These are phyloP conservation scores for Scartelaos histophorus DNA, from an alignment of 2,113 vertebrate genomes.

Conservation along the genomic window DNA sequence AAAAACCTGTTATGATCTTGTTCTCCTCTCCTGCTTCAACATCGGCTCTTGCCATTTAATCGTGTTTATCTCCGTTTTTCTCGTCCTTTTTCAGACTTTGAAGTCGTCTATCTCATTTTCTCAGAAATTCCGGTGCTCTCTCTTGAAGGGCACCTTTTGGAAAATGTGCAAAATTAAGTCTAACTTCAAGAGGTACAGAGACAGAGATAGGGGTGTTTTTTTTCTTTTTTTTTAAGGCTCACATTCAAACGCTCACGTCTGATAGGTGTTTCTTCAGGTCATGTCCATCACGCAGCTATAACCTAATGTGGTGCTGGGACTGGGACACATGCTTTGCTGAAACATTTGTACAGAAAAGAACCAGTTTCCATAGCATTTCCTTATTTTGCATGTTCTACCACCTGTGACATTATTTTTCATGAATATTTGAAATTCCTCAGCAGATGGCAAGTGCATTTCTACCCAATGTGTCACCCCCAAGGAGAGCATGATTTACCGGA, in stretches of 20 bases:
- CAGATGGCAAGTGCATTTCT: neutral
- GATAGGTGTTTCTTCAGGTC: conserved; percentile 4
- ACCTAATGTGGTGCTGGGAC: neutral
- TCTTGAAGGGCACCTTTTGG: conserved; percentile 35
- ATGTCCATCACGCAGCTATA: neutral
- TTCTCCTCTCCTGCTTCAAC: conserved; percentile 29
- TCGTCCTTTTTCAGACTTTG: conserved; percentile 33
- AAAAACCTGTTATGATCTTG: conserved; percentile 32
- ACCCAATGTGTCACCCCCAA: too few species aligned
- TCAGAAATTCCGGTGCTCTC: neutral
- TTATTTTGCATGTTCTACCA: too few species aligned
- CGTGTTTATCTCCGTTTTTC: conserved; percentile 31
- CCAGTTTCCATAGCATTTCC: too few species aligned
- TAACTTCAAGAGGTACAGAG: conserved; percentile 30
- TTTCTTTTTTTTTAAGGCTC: conserved; percentile 36
- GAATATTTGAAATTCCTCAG: neutral
- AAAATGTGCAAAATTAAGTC: conserved; percentile 41
- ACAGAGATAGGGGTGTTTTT: conserved; percentile 27
- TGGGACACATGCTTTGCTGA: neutral
- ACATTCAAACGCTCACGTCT: conserved; percentile 11
- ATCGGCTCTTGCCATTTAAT: neutral
- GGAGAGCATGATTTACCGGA: neutral
- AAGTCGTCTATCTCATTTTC: conserved; percentile 42
- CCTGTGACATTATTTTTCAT: neutral
- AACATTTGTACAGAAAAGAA: neutral